Base-by-base conservation (phyloP, 64 coral and sea anemone species). In the Astreopora myriophthalma region DNA sequence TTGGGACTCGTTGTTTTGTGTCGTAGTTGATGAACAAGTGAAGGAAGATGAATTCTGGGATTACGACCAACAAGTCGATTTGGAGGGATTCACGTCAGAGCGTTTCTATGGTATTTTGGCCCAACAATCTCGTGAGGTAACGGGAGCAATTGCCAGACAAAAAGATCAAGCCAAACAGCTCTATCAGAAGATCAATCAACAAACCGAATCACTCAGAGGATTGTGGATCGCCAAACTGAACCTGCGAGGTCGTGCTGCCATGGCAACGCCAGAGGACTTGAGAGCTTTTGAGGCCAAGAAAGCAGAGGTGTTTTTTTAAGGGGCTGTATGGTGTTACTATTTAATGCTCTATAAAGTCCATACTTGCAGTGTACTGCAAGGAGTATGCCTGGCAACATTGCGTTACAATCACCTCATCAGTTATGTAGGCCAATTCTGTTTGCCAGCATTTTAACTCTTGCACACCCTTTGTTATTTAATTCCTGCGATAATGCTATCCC, bases 141-240 rank as follows among this genome's bases (percentile, higher is more conserved):
- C 97, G 1, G 91, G 90, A 68, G 94, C 97, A 26, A 99, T 99
- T 48, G 88, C 97, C 70, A 92, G 97, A 30, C 97, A 99, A 39
- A 99, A 99, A 64, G 97, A 99, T 71, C 97, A 99, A 91, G 94
- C 97, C 17, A 99, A 99, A 58, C 90, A 99, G 79, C 71, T 99
- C 26, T 99, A 99, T 44, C 97, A 99, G 86, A 99, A 99, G 90
- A 88, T 99, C 22, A 99, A 96, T 35, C 97, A 93, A 69, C 97
- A 99, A 38, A 99, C 97, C 1, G 97, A 99, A 72, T 90, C 86
- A 8, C 94, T 99, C 9, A 93, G 90, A 46, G 97, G 97, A 51
- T 74, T 99, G 46, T 99, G 97, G 97, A 93, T 99, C 69, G 97
- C 97, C 24, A 99, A 99, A 71, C 87, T 99, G 7, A 99, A 99